phyloP scores from a whole-genome alignment of 2,797 vertebrate genomes.

The Poecilia gillii region DNA sequence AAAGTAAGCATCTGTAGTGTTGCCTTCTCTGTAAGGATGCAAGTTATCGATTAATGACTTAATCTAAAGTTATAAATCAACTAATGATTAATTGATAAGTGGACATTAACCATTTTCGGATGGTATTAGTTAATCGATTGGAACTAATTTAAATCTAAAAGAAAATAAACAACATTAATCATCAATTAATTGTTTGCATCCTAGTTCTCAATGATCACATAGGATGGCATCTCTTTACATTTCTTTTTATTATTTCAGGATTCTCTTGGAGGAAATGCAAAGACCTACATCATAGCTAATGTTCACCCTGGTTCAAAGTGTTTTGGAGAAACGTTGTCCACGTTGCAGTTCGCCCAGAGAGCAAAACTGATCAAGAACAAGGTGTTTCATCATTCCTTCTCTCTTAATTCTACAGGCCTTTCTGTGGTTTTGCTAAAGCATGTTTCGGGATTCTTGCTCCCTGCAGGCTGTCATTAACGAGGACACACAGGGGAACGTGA shows the following conservation, averaged over 20 bases:
- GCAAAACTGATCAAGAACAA: slow-evolving; percentile 98
- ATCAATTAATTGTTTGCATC: no score
- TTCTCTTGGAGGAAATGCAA: slow-evolving; percentile 96
- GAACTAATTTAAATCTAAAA: no score
- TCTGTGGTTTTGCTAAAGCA: neutral
- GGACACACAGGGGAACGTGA: slow-evolving; percentile 95
- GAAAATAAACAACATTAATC: no score
- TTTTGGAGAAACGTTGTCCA: slow-evolving; percentile 96
- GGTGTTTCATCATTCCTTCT: slow-evolving; percentile 70
- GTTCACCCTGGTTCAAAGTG: slow-evolving; percentile 95
- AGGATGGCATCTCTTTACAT: neutral
- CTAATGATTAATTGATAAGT: no score
- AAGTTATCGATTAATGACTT: no score
- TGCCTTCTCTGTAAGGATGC: neutral
- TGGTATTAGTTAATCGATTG: no score
- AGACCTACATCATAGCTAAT: slow-evolving; percentile 96
- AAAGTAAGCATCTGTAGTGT: slow-evolving; percentile 76
- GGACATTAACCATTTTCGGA: no score
- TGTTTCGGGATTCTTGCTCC: neutral
- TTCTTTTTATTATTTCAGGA: slow-evolving; percentile 81
- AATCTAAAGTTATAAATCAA: no score
- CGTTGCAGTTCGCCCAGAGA: slow-evolving; percentile 95
- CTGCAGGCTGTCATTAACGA: slow-evolving; percentile 93
- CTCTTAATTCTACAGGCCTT: neutral
- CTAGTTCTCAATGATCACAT: neutral